phyloP scores from a whole-genome alignment of 2,888 invertebrate species.

The Cantharis flavilabris region DNA sequence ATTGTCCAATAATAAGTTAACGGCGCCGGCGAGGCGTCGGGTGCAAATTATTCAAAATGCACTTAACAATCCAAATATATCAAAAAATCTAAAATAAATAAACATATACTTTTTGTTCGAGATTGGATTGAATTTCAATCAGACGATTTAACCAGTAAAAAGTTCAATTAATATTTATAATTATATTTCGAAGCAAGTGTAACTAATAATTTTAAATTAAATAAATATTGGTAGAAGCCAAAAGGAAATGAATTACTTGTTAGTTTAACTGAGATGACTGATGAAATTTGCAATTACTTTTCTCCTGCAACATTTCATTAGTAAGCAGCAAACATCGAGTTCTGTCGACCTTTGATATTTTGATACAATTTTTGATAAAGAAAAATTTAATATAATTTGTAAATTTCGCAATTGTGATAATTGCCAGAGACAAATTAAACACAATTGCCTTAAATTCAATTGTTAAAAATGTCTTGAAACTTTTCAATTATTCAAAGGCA shows the following conservation, averaged over 20 bases:
- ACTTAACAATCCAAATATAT: too few relatives aligned
- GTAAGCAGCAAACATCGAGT: not conserved
- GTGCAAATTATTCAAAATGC: too few relatives aligned
- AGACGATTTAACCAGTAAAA: not conserved
- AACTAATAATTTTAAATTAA: not conserved
- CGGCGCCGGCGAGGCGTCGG: too few relatives aligned
- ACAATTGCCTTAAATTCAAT: not conserved
- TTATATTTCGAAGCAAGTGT: not conserved
- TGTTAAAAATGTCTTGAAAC: not conserved
- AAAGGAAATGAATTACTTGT: not conserved
- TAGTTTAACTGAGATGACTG: not conserved
- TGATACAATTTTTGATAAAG: not conserved
- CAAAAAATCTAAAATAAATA: not conserved
- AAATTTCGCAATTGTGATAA: not conserved
- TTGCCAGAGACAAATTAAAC: not conserved
- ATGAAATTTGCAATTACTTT: not conserved
- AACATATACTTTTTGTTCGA: not conserved
- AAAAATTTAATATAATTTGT: not conserved
- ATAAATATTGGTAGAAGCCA: not conserved
- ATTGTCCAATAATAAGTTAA: too few relatives aligned
- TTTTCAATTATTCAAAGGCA: not conserved
- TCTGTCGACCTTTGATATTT: not conserved
- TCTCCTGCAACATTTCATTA: not conserved
- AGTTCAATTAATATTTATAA: not conserved
- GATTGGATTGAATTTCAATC: not conserved